Evolutionary conservation across 2,888 invertebrate genomes (phyloP), one percentile per base, ranked within the genome.

Genomic region (Drosophila vallismaia): DNA sequence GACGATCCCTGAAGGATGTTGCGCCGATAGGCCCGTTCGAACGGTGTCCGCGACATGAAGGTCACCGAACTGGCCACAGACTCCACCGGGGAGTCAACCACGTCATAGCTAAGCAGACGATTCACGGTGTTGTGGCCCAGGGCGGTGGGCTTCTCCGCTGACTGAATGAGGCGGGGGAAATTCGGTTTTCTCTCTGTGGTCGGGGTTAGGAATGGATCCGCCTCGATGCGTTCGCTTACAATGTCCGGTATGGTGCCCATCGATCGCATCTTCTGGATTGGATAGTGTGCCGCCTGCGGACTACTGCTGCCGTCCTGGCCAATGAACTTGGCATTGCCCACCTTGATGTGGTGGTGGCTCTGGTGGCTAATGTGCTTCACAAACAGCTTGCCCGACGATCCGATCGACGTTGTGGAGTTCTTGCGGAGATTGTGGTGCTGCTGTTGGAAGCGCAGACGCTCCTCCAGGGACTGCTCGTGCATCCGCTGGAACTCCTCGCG

Each of bases 271-370:
- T 92, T 92, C 55, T 91, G 90, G 64, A 91, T 91, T 24, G 91
- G 91, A 82, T 89, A 89, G 48, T 89, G 87, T 0, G 67, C 55
- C 1, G 50, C 19, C 24, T 76, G 79, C 2, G 89, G 84, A 31
- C 78, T 85, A 26, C 91, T 90, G 46, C n/a, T 55, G 26, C 74
- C 57, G 5, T 92, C 92, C 60, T 89, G 90, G 0, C 92, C 92
- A 53, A 92, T 89, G 62, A 92, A 92, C 69, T 92, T 92, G 49
- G 92, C 91, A 77, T 91, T 91, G 59, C 92, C 92, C 33, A 92
- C 91, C 79, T 92, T 91, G 0, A 63, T 50, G 42, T 66, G 68
- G 60, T 90, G 86, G 6, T 55, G 12, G 14, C 31, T 66, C 42
- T 71, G 78, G 26, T 82, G 69, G 7, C 46, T 40, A 14, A 80